A percentile compares a stretch with the other conserved stretches of the same genome.
These are phyloP conservation scores for Clarias batrachus DNA, from an alignment of 2,113 vertebrate species.

Conservation along the genomic window DNA sequence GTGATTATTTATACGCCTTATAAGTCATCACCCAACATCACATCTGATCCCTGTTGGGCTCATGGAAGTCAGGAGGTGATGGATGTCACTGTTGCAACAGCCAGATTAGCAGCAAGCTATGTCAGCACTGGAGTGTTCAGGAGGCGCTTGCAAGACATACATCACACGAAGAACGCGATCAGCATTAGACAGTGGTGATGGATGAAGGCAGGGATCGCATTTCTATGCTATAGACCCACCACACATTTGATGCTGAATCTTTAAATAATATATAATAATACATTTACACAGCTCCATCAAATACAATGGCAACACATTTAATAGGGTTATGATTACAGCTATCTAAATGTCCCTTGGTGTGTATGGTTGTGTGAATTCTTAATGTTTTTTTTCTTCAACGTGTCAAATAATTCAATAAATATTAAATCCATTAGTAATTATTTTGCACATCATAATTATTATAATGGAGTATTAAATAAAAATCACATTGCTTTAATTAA, in stretches of 20 bases:
- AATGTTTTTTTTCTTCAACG: not conserved
- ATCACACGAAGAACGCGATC: constrained; percentile 36
- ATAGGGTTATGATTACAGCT: not conserved
- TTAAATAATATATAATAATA: not conserved
- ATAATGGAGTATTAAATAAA: not conserved
- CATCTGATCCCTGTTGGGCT: constrained; percentile 21
- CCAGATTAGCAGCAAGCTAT: constrained; percentile 42
- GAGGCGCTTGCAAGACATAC: constrained; percentile 32
- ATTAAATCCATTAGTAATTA: not conserved
- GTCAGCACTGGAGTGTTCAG: constrained; percentile 44
- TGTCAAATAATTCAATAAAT: not conserved
- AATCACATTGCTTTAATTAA: not conserved
- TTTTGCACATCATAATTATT: not conserved
- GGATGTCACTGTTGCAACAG: constrained; percentile 20
- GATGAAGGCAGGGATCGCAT: constrained; percentile 45
- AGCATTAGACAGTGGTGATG: constrained; percentile 32
- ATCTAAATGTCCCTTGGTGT: not conserved
- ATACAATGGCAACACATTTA: not conserved
- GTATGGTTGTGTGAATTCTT: not conserved
- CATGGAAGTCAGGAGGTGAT: constrained; percentile 38
- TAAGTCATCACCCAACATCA: constrained; percentile 25
- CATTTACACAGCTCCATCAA: constrained; percentile 4
- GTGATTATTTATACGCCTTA: constrained; percentile 9
- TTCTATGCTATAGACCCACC: constrained; percentile 20
- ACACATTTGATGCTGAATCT: constrained; percentile 20